These are phyloP conservation scores for Callionymus lyra DNA, from an alignment of 2,113 vertebrate genomes.

Conservation along the genomic window DNA sequence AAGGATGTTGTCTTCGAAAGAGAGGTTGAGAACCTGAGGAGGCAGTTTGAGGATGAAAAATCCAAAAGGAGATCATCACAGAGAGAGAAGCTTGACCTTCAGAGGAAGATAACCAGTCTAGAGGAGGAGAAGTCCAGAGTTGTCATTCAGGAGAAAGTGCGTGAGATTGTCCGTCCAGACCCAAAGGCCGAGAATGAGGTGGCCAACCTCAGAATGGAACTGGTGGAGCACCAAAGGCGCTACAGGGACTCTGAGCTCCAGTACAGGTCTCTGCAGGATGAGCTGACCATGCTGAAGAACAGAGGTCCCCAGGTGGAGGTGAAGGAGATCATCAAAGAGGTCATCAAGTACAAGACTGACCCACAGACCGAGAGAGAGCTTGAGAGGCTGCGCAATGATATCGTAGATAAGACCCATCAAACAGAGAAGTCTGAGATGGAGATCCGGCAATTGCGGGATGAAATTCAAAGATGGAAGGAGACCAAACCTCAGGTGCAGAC, in stretches of 20 bases:
- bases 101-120: constrained; percentile 77
- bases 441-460: constrained; percentile 84
- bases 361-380: constrained; percentile 84
- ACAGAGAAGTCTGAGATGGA: constrained; percentile 85
- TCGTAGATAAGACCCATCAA: constrained; percentile 82
- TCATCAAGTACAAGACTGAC: constrained; percentile 92
- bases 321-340: constrained; percentile 90
- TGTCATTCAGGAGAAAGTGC: constrained; percentile 86
- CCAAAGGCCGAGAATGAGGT: constrained; percentile 89
- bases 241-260: constrained; percentile 76
- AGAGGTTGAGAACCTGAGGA: constrained; percentile 78
- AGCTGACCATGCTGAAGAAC: constrained; percentile 72
- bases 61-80: constrained; percentile 69
- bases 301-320: constrained; percentile 84
- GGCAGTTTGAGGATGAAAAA: constrained; percentile 82
- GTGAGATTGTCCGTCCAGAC: constrained; percentile 90
- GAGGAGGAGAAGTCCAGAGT: constrained; percentile 88
- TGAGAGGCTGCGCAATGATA: constrained; percentile 84
- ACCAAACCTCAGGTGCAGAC: constrained; percentile 86
- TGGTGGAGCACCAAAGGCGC: constrained; percentile 85
- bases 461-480: constrained; percentile 85
- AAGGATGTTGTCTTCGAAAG: constrained; percentile 79
- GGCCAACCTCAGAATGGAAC: constrained; percentile 85
- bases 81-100: constrained; percentile 78
- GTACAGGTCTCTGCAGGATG: constrained; percentile 72